Evolutionary conservation across 2,888 invertebrate species (phyloP).

Genomic region (Blomia tropicalis): DNA sequence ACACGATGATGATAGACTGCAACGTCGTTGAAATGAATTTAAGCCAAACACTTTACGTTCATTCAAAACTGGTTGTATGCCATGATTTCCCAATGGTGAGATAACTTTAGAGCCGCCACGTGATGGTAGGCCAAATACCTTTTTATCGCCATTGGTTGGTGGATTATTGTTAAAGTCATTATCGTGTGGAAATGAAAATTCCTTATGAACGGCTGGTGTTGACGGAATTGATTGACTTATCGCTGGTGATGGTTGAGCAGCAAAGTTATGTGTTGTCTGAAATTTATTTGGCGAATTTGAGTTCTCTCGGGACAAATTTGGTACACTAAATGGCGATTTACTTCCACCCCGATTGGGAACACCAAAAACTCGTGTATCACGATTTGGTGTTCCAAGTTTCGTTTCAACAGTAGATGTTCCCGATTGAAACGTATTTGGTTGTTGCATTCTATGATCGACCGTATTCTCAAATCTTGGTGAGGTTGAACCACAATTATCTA

Average conservation of each 20-base stretch:
- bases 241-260: not conserved
- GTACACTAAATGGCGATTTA: not conserved
- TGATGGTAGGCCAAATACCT: not conserved
- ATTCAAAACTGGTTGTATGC: slow-evolving; percentile 7
- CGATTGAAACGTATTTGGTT: no score
- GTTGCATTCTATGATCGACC: no score
- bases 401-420: not conserved
- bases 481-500: no score
- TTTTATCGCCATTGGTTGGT: not conserved
- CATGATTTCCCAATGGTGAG: slow-evolving; percentile 1
- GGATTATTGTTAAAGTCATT: slow-evolving; percentile 6
- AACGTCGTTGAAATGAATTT: not conserved
- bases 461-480: no score
- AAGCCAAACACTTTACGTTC: slow-evolving; percentile 17
- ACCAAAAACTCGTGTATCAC: slow-evolving; percentile 16
- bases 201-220: not conserved
- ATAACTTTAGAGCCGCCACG: not conserved
- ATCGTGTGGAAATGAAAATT: not conserved
- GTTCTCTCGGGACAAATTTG: slow-evolving; percentile 1
- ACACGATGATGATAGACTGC: not conserved
- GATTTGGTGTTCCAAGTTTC: not conserved
- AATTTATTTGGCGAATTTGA: not conserved
- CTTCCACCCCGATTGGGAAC: not conserved
- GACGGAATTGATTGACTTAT: not conserved
- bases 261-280: no score